Evolutionary conservation across 2,113 vertebrate genomes (phyloP).

Genomic region (Scytalopus superciliaris): DNA sequence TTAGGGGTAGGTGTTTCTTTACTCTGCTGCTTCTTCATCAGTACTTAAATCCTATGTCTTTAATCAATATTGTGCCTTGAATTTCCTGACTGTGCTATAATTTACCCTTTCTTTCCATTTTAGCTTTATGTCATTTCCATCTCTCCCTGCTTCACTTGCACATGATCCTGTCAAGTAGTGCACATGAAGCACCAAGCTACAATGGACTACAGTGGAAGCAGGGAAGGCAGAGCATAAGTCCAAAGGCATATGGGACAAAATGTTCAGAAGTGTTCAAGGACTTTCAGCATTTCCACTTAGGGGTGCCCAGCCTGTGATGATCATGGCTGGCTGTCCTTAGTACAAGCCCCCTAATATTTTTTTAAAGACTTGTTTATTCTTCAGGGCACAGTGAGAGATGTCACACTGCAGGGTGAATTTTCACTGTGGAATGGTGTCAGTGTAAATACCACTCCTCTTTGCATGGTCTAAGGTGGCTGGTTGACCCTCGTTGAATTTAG

Average conservation of each 20-base stretch:
- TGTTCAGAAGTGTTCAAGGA: neutral
- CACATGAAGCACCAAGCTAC: rapidly evolving
- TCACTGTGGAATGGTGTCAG: rapidly evolving
- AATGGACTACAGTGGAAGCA: rapidly evolving
- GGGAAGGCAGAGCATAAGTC: neutral
- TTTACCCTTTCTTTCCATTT: neutral
- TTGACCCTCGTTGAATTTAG: neutral
- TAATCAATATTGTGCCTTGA: neutral
- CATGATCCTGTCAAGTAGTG: neutral
- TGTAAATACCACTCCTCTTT: neutral
- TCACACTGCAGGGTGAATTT: neutral
- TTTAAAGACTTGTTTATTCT: neutral
- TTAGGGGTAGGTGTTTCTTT: neutral
- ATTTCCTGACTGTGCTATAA: neutral
- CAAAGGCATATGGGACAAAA: neutral
- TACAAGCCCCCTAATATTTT: neutral
- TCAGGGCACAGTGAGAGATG: rapidly evolving
- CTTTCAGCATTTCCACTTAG: neutral
- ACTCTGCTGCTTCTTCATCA: neutral
- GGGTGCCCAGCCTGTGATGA: neutral
- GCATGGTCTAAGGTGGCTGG: neutral
- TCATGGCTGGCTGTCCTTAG: neutral
- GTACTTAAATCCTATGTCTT: neutral
- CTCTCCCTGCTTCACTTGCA: neutral
- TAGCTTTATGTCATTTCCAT: neutral